Conservation (phyloP, 2,888 invertebrate species). For the Linnaemya vulpina region DNA sequence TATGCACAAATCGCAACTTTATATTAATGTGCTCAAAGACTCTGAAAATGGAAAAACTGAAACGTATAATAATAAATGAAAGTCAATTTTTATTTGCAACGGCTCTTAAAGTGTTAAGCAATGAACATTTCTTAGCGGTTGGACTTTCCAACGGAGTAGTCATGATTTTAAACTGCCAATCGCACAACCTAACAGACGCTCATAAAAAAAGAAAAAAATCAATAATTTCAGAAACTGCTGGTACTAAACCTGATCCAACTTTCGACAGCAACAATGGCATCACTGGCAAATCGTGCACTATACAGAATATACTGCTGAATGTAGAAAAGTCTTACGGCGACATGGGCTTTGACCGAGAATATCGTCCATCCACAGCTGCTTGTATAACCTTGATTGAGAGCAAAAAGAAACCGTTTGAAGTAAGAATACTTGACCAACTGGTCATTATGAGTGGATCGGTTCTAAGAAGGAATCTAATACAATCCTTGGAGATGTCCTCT, state of each 20-base stretch:
- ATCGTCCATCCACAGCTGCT: conserved; percentile 77
- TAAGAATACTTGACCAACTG: conserved; percentile 80
- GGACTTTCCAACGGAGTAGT: conserved; percentile 82
- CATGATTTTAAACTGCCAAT: conserved; percentile 80
- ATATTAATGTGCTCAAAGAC: conserved; percentile 80
- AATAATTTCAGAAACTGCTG: conserved; percentile 23
- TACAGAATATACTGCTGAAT: conserved; percentile 81
- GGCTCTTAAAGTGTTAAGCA: conserved; percentile 78
- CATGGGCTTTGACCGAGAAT: conserved; percentile 31
- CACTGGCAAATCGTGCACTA: conserved; percentile 82
- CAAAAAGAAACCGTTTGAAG: conserved; percentile 78
- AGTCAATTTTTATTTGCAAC: conserved; percentile 81
- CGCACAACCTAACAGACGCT: conserved; percentile 48
- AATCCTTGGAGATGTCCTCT: conserved; percentile 78
- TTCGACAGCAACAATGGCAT: conserved; percentile 72
- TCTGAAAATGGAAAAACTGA: conserved; percentile 79
- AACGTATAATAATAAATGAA: conserved; percentile 78
- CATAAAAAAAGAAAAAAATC: conserved; percentile 47
- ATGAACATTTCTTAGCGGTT: conserved; percentile 79
- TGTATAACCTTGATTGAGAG: conserved; percentile 75
- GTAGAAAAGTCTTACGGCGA: conserved; percentile 44
- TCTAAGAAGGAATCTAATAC: conserved; percentile 79
- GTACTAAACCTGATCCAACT: background rate
- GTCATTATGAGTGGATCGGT: conserved; percentile 79
- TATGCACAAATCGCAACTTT: conserved; percentile 82